These are phyloP conservation scores for Grammomys surdaster DNA, from an alignment of 2,113 vertebrate genomes.

Conservation along the genomic window DNA sequence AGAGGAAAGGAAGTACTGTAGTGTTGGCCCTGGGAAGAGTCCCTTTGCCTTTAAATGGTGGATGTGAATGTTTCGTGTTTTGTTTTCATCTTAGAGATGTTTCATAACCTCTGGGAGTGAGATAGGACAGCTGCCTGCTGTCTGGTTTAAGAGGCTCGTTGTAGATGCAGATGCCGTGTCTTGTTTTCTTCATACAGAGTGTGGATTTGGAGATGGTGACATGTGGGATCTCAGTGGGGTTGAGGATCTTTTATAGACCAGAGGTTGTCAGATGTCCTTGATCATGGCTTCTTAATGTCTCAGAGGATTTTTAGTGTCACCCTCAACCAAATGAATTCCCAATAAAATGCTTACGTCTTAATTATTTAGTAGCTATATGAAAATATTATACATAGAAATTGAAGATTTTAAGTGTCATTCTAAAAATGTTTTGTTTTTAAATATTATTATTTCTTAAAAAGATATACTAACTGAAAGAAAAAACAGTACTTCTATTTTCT, in stretches of 20 bases:
- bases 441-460: constrained; percentile 41
- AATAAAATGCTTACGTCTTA: not conserved
- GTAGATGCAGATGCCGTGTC: not conserved
- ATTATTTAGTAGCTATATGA: not conserved
- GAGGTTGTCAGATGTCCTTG: not conserved
- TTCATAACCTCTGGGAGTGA: not conserved
- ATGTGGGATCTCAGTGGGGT: not conserved
- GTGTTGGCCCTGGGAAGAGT: not conserved
- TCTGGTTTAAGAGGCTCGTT: not conserved
- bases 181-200: not conserved
- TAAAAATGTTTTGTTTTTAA: constrained; percentile 17
- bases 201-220: not conserved
- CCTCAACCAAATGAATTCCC: not conserved
- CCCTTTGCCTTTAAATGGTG: not conserved
- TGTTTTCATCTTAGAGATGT: not conserved
- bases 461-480: not conserved
- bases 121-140: not conserved
- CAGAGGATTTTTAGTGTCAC: not conserved
- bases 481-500: not conserved
- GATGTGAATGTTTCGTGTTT: not conserved
- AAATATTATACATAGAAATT: not conserved
- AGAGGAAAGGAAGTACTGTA: too few relatives aligned
- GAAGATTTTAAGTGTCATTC: not conserved
- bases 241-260: not conserved
- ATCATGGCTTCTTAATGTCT: not conserved